A percentile compares a stretch with the other conserved stretches of the same genome.
These are phyloP conservation scores for Drosophila mettleri DNA, from an alignment of 2,888 invertebrate species.

Conservation along the genomic window DNA sequence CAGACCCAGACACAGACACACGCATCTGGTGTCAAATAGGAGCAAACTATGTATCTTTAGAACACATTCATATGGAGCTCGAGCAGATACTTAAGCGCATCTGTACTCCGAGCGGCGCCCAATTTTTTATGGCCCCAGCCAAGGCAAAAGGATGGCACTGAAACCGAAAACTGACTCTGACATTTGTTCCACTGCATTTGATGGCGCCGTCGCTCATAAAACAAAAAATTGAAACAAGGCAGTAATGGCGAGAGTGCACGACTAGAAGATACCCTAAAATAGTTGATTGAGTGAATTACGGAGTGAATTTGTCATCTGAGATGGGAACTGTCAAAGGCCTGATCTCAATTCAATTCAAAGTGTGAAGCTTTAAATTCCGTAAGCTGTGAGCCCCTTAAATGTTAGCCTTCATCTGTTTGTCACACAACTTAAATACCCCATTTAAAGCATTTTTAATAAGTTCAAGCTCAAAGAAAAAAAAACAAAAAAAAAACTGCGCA, in stretches of 20 bases:
- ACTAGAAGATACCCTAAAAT: not conserved
- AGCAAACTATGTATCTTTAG: slow-evolving; percentile 47
- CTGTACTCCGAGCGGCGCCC: slow-evolving; percentile 47
- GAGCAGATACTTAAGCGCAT: slow-evolving; percentile 48
- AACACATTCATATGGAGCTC: slow-evolving; percentile 40
- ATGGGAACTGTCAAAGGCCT: too few species aligned
- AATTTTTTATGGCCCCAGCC: slow-evolving; percentile 67
- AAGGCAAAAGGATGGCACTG: slow-evolving; percentile 14
- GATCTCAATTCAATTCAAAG: not conserved
- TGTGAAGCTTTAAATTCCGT: not conserved
- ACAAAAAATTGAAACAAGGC: slow-evolving; percentile 21
- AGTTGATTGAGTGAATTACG: too few species aligned
- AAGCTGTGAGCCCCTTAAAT: not conserved
- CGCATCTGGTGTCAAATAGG: slow-evolving; percentile 38
- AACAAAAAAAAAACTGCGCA: slow-evolving; percentile 45
- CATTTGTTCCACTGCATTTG: slow-evolving; percentile 62
- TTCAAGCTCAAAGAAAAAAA: not conserved
- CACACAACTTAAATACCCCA: not conserved
- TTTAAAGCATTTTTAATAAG: not conserved
- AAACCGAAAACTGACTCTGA: slow-evolving; percentile 14
- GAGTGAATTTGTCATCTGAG: too few species aligned
- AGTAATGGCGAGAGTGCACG: not conserved
- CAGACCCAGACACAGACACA: slow-evolving; percentile 12
- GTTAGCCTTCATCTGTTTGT: not conserved
- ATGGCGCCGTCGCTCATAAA: slow-evolving; percentile 61